phyloP scores from a whole-genome alignment of 2,888 invertebrate genomes.

The Phaedon cochleariae region DNA sequence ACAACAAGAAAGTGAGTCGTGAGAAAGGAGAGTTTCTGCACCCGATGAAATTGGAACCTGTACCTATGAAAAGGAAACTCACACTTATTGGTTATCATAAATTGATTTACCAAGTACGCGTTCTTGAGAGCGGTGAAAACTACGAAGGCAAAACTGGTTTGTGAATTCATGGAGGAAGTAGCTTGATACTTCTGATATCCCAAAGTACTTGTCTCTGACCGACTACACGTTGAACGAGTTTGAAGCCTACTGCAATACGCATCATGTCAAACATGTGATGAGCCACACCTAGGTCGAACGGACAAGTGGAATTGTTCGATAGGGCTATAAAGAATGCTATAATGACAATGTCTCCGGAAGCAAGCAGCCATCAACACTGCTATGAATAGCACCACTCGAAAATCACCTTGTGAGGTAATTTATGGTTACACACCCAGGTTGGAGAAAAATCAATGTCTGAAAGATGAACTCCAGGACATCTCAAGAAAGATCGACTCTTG shows the following conservation, averaged over 20 bases:
- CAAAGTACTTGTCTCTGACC: slow-evolving; percentile 33
- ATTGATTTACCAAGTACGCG: slow-evolving; percentile 51
- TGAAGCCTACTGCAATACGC: not conserved
- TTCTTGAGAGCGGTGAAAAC: slow-evolving; percentile 40
- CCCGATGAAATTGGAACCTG: slow-evolving; percentile 48
- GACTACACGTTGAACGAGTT: slow-evolving; percentile 27
- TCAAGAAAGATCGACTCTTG: too few relatives aligned
- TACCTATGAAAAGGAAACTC: slow-evolving; percentile 39
- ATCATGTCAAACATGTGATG: slow-evolving; percentile 31
- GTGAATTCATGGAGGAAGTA: slow-evolving; percentile 26
- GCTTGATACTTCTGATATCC: slow-evolving; percentile 31
- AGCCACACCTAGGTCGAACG: slow-evolving; percentile 37
- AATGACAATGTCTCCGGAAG: slow-evolving; percentile 11
- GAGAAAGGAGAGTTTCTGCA: slow-evolving; percentile 51
- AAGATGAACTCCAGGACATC: too few relatives aligned
- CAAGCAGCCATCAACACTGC: slow-evolving; percentile 23
- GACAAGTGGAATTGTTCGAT: slow-evolving; percentile 32
- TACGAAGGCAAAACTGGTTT: slow-evolving; percentile 24
- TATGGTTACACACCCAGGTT: too few relatives aligned
- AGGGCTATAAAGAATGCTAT: slow-evolving; percentile 5
- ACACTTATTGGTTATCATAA: slow-evolving; percentile 47
- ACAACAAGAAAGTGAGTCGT: slow-evolving; percentile 49
- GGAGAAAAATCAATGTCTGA: too few relatives aligned
- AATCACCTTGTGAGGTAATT: too few relatives aligned
- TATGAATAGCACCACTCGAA: not conserved